Base-by-base conservation (phyloP, 2,888 invertebrate species). In the Pimpla rufipes region DNA sequence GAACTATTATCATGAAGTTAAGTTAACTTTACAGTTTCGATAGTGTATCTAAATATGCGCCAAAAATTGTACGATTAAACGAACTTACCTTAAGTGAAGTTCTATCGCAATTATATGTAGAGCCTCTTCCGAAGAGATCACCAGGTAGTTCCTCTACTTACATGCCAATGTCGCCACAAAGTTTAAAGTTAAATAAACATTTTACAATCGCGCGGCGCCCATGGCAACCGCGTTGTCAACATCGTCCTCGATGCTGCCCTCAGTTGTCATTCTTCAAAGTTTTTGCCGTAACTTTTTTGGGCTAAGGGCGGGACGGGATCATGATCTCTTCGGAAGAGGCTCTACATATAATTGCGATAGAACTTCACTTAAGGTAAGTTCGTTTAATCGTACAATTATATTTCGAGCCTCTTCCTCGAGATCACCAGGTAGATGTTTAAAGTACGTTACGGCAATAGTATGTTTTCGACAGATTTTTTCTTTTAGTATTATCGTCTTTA, bases 361-460 rank as follows among this genome's bases (percentile, higher is more conserved):
- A 64, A 64, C 64, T 35, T 64, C 64, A 64, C 64, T 76, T 77
- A 29, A 29, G 29, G 29, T 29, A 29, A 29, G 29, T 29, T 29
- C 29, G 29, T 29, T 29, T 55, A 59, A 79, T 79, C 71, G 50
- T 50, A 16, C 64, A 79, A 79, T 80, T 66, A 64, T 90, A 80
- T 67, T 80, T 75, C 75, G 55, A 52, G 59, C 73, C 67, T 80
- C 79, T 64, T 81, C 68, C 75, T 62, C 62, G 59, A 79, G 76
- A 77, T 76, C 76, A 81, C 47, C 18, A n/a, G 21, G 81, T 76
- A 81, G 68, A 37, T 81, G 68, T 80, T 75, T 74, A 75, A 81
- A 74, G 75, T 42, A 21, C 23, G 52, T 42, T 75, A 66, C 67
- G 68, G 66, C 74, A 23, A 42, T 11, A 5, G 13, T 13, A 13